Conservation (phyloP, 2,797 vertebrate genomes). For the Centropyge bicolor region DNA sequence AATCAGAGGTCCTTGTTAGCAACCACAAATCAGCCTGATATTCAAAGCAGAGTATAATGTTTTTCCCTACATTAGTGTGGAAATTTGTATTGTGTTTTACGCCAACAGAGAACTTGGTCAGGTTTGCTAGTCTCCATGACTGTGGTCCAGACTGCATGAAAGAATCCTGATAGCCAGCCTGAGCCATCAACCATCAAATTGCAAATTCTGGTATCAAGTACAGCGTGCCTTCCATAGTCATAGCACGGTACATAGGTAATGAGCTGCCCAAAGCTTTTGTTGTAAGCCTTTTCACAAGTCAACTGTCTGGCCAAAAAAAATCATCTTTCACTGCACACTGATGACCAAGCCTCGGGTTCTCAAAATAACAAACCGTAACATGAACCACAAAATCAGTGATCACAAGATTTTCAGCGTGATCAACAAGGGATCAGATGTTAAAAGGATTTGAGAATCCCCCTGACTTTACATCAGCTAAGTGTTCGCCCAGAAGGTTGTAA, state of each 20-base stretch:
- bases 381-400: not conserved
- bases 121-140: constrained; percentile 20
- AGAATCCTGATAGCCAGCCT: constrained; percentile 51
- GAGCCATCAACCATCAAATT: constrained; percentile 69
- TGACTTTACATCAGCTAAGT: not conserved
- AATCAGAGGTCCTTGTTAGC: constrained; percentile 30
- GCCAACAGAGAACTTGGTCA: constrained; percentile 35
- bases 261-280: not conserved
- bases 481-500: constrained; percentile 10
- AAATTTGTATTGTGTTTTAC: not conserved
- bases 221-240: constrained; percentile 25
- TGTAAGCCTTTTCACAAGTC: constrained; percentile 9
- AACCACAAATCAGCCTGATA: constrained; percentile 49
- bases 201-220: constrained; percentile 23
- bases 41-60: constrained; percentile 24
- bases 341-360: constrained; percentile 17
- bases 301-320: constrained; percentile 18
- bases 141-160: constrained; percentile 59
- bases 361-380: not conserved
- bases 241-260: constrained; percentile 13
- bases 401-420: not conserved
- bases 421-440: not conserved
- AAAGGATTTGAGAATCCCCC: not conserved
- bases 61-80: constrained; percentile 29
- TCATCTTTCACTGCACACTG: constrained; percentile 6